Conservation (phyloP, 2,797 vertebrate species). For the Loris lydekkerianus region DNA sequence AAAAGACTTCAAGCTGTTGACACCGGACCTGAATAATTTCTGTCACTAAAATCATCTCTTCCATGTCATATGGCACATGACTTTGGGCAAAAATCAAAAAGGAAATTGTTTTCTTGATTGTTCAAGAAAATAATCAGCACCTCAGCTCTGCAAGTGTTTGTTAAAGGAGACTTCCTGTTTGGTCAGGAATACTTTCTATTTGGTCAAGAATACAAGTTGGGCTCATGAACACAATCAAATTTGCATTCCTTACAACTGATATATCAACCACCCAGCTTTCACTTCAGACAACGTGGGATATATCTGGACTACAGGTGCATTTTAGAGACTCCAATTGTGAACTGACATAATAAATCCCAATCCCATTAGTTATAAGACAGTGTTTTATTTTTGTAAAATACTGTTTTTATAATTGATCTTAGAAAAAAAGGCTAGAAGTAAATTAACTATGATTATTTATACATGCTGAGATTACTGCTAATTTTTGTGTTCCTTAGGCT, state of each 20-base stretch:
- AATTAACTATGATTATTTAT: background rate
- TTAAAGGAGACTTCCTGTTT: conserved; percentile 34
- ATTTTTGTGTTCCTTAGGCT: conserved; percentile 32
- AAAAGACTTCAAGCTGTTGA: conserved; percentile 64
- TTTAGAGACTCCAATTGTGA: conserved; percentile 46
- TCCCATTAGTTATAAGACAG: background rate
- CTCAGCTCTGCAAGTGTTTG: conserved; percentile 26
- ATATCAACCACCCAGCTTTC: background rate
- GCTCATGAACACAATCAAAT: conserved; percentile 46
- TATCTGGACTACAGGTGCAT: background rate
- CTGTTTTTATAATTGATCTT: background rate
- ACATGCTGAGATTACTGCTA: conserved; percentile 2
- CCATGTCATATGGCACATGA: conserved; percentile 54
- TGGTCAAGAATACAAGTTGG: conserved; percentile 51
- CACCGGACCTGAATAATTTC: conserved; percentile 64
- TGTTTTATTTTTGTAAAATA: conserved; percentile 52
- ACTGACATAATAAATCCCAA: background rate
- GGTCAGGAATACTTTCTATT: conserved; percentile 31
- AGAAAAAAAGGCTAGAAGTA: conserved; percentile 15
- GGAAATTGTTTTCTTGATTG: background rate
- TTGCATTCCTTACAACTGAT: background rate
- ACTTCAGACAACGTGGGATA: conserved; percentile 10
- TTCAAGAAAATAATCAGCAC: conserved; percentile 27
- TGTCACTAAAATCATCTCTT: conserved; percentile 66
- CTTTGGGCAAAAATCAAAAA: conserved; percentile 61